phyloP scores from a whole-genome alignment of 64 coral and sea anemone genomes.

The Stylophora pistillata region DNA sequence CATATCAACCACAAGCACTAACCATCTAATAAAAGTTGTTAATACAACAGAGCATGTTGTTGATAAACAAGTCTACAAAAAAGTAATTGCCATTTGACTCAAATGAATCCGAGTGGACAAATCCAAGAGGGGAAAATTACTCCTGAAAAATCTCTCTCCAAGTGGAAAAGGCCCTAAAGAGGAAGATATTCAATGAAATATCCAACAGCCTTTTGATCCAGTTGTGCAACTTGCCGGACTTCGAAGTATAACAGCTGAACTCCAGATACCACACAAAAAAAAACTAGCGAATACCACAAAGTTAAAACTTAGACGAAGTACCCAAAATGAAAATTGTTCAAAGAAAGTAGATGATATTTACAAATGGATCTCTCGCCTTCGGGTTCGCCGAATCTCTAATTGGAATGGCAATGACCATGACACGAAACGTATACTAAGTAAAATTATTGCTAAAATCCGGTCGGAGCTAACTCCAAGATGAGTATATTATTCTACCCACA shows the following conservation, averaged over 20 bases:
- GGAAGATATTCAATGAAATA: too few relatives aligned
- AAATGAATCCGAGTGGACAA: too few relatives aligned
- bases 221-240: neutral
- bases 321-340: neutral
- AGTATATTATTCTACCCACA: neutral
- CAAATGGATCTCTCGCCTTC: conserved; percentile 1
- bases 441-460: neutral
- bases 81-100: too few relatives aligned
- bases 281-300: neutral
- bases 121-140: too few relatives aligned
- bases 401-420: neutral
- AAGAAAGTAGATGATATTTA: conserved; percentile 14
- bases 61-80: too few relatives aligned
- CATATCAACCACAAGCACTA: too few relatives aligned
- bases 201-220: too few relatives aligned
- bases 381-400: conserved; percentile 34
- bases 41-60: too few relatives aligned
- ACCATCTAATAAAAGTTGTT: too few relatives aligned
- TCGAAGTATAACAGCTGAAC: neutral
- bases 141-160: too few relatives aligned
- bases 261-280: neutral
- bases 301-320: neutral
- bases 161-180: too few relatives aligned
- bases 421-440: neutral
- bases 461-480: neutral